These are phyloP conservation scores for Notoglanidium macrostoma DNA, from an alignment of 2,797 vertebrate species.

Conservation along the genomic window DNA sequence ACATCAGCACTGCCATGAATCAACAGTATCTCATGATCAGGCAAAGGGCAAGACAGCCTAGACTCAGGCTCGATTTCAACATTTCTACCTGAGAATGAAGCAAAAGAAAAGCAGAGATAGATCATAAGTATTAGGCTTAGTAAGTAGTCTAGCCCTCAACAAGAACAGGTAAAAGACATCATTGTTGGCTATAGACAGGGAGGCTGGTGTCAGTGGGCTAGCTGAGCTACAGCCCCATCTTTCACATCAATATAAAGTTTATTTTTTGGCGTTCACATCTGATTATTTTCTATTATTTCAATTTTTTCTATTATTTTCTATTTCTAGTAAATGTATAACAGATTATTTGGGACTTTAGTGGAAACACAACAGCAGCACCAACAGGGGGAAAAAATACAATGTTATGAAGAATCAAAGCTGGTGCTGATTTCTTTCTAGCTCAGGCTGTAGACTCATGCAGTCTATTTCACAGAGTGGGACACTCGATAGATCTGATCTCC, in stretches of 20 bases:
- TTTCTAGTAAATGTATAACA: background rate
- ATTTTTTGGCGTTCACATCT: background rate
- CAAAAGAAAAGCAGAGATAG: background rate
- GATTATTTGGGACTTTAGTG: background rate
- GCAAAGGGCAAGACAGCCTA: slow-evolving; percentile 65
- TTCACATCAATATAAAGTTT: background rate
- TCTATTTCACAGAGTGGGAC: background rate
- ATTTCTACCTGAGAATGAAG: slow-evolving; percentile 41
- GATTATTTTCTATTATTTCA: background rate
- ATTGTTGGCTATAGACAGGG: background rate
- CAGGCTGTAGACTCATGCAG: background rate
- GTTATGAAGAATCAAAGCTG: background rate
- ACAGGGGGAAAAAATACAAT: no score
- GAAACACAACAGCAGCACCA: background rate
- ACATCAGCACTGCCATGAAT: slow-evolving; percentile 66
- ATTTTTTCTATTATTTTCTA: no score
- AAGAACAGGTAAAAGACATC: background rate
- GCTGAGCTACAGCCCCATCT: background rate
- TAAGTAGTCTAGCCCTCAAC: background rate
- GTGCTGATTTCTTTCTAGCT: background rate
- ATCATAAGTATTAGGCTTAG: background rate
- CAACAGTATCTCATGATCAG: slow-evolving; percentile 69
- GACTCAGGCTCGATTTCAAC: slow-evolving; percentile 45
- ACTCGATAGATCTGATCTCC: background rate
- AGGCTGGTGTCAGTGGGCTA: background rate